phyloP scores from a whole-genome alignment of 2,888 invertebrate species.

The Diaphora mendica region DNA sequence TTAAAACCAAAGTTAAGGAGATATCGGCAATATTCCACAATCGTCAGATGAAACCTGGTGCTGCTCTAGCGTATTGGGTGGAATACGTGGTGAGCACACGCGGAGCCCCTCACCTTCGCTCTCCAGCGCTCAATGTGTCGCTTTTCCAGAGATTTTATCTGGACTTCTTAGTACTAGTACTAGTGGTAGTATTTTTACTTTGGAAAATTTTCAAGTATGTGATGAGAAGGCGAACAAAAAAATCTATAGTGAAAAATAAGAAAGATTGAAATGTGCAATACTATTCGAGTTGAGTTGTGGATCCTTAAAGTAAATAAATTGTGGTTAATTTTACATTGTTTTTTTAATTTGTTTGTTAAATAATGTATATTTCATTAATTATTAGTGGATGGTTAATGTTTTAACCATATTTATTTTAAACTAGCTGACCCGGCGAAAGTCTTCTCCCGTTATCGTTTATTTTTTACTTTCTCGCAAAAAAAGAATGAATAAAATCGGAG shows the following conservation, averaged over 20 bases:
- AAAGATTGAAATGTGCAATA: constrained; percentile 2
- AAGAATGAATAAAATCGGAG: too few relatives aligned
- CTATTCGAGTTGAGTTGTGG: background rate
- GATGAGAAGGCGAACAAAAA: background rate
- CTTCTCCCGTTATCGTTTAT: too few relatives aligned
- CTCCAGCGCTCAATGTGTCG: constrained; percentile 58
- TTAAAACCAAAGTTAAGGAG: constrained; percentile 56
- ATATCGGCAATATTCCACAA: constrained; percentile 63
- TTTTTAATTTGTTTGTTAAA: background rate
- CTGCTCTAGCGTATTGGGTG: constrained; percentile 89
- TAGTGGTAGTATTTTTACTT: constrained; percentile 12
- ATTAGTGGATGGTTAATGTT: too few relatives aligned
- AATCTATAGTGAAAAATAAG: background rate
- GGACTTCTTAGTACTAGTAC: constrained; percentile 52
- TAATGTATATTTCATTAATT: too few relatives aligned
- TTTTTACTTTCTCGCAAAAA: too few relatives aligned
- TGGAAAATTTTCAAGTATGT: background rate
- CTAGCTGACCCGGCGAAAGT: too few relatives aligned
- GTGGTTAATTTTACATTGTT: background rate
- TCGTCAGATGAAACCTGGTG: constrained; percentile 84
- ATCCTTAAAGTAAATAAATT: background rate
- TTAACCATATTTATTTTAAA: too few relatives aligned
- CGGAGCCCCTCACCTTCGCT: constrained; percentile 83
- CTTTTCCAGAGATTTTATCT: constrained; percentile 70
- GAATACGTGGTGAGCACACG: constrained; percentile 87